Base-by-base conservation (phyloP, 2,888 invertebrate genomes). In the Notodonta ziczac region DNA sequence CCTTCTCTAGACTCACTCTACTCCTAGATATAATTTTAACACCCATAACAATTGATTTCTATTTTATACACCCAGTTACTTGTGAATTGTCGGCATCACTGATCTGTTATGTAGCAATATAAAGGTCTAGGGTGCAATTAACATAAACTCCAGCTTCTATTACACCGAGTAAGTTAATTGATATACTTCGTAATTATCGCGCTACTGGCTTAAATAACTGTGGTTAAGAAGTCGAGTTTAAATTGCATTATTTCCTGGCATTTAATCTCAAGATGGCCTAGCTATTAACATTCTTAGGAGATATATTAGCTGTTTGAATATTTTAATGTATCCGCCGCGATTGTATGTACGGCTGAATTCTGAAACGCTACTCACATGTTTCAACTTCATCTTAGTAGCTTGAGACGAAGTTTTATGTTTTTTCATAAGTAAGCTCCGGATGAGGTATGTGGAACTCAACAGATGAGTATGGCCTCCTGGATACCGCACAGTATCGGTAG, bases 221-320 rank as follows among this genome's bases (percentile, higher is more conserved):
- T 51, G 14, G 5, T 46, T 46, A 46, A 46, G 6, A 0, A 46
- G 46, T 46, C 46, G 13, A 9, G 9, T 24, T 51, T 51, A 51
- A 51, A 16, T 16, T 16, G 51, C 9, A 51, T 51, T 51, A 51
- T 51, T 51, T 51, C 51, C 51, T 51, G 51, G 16, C 51, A 16
- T 51, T 16, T 16, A 51, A 16, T 24, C 46, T 51, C 2, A 10
- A 51, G 24, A 24, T 9, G 16, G 51, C 16, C 5, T 7, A 51
- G 51, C 24, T 9, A 51, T 51, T 51, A 24, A 51, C 8, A 51
- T 51, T 51, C 51, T 51, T 51, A 9, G 10, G 16, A 51, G 51
- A 51, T 51, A n/a, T 10, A 46, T 46, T 7, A 24, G 46, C 7
- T 5, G 46, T 5, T 46, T 46, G 46, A 46, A n/a, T 46, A 46